phyloP scores from a whole-genome alignment of 2,797 vertebrate genomes.

The Macropus fuliginosus region DNA sequence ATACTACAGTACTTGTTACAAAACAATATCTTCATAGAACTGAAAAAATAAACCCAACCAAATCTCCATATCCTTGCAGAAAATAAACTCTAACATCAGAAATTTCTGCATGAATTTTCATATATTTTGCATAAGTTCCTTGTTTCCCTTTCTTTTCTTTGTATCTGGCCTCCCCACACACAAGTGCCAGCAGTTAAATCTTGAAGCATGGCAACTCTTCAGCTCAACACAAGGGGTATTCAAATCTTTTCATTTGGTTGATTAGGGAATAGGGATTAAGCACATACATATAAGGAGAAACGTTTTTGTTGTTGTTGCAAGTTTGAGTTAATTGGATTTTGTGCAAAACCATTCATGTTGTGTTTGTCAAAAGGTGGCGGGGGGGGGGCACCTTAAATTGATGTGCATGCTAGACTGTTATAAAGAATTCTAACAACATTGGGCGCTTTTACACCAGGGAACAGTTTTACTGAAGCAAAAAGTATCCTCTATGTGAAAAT shows the following conservation, averaged over 20 bases:
- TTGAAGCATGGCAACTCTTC: constrained; percentile 14
- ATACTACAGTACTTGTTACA: background rate
- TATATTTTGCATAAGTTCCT: constrained; percentile 22
- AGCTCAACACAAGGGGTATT: constrained; percentile 31
- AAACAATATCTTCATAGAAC: constrained; percentile 21
- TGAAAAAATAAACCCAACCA: background rate
- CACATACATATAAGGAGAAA: background rate
- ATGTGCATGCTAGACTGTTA: constrained; percentile 3
- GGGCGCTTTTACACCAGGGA: constrained; percentile 22
- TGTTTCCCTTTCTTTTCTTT: constrained; percentile 10
- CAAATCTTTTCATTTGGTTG: constrained; percentile 49
- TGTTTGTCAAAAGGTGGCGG: background rate
- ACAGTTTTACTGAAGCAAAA: constrained; percentile 55
- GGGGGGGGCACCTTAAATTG: background rate
- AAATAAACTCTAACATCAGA: background rate
- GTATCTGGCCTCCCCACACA: constrained; percentile 2
- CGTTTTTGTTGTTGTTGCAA: background rate
- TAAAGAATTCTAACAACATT: constrained; percentile 48
- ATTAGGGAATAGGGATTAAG: constrained; percentile 23
- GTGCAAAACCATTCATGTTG: background rate
- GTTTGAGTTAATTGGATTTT: constrained; percentile 50
- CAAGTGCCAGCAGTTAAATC: constrained; percentile 31
- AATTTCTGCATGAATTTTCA: background rate
- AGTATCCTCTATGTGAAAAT: constrained; percentile 57
- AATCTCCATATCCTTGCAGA: constrained; percentile 37